Conservation (phyloP, 2,888 invertebrate species). For the Papilio demoleus region DNA sequence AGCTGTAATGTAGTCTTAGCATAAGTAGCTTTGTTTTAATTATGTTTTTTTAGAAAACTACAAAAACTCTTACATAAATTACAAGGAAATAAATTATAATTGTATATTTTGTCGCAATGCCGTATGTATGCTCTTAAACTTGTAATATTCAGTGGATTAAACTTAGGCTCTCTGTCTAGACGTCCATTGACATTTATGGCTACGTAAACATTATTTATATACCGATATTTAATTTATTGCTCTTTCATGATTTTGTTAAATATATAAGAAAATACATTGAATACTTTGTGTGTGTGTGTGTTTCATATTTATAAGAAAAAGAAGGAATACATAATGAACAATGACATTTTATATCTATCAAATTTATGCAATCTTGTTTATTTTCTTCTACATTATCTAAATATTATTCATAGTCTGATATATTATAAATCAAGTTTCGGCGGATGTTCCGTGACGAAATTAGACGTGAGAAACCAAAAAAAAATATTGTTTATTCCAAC, state of each 20-base stretch:
- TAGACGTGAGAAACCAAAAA: too few relatives aligned
- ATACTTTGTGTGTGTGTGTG: background rate
- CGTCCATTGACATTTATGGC: conserved; percentile 32
- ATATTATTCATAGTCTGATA: too few relatives aligned
- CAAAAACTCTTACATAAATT: too few relatives aligned
- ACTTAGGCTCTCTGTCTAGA: conserved; percentile 25
- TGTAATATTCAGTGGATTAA: conserved; percentile 23
- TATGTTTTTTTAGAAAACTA: too few relatives aligned
- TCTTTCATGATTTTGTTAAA: background rate
- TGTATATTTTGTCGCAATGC: conserved; percentile 31
- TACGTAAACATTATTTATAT: conserved; percentile 24
- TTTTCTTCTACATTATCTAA: background rate
- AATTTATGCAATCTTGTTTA: background rate
- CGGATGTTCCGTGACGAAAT: too few relatives aligned
- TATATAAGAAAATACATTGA: background rate
- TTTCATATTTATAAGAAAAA: background rate
- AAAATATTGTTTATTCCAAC: too few relatives aligned
- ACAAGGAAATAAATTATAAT: too few relatives aligned
- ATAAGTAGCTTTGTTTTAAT: too few relatives aligned
- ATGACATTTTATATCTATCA: too few relatives aligned
- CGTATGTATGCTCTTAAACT: conserved; percentile 4
- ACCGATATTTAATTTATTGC: background rate
- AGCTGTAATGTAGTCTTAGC: too few relatives aligned
- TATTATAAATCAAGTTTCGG: too few relatives aligned
- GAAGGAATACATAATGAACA: background rate